Percentiles rank a stretch among this genome's conserved stretches.
Conservation (phyloP, 2,888 invertebrate genomes). For the Dasysyrphus tricinctus region DNA sequence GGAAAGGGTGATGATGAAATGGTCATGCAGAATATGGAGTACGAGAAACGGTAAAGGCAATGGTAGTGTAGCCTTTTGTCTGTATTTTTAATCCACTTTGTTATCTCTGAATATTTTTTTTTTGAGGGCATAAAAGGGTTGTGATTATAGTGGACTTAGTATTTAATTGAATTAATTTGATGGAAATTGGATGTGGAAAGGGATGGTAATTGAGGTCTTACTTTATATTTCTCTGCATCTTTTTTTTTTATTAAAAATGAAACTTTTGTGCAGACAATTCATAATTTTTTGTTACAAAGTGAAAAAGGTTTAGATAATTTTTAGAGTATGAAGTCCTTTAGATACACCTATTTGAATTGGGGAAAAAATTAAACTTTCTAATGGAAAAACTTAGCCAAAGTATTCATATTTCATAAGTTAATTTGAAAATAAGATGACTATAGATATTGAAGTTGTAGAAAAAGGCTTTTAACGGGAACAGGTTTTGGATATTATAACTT, state of each 20-base stretch:
- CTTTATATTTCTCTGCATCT: neutral
- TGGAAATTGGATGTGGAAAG: conserved; percentile 68
- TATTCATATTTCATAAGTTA: conserved; percentile 29
- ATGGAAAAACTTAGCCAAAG: conserved; percentile 33
- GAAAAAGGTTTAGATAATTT: conserved; percentile 35
- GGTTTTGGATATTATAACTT: neutral
- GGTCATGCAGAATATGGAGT: conserved; percentile 19
- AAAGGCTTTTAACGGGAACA: neutral
- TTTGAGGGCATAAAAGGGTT: conserved; percentile 62
- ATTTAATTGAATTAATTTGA: conserved; percentile 76
- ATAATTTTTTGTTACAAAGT: conserved; percentile 16
- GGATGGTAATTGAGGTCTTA: conserved; percentile 59
- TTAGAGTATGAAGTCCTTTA: neutral
- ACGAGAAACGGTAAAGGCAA: conserved; percentile 14
- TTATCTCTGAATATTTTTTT: conserved; percentile 48
- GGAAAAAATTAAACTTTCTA: conserved; percentile 24
- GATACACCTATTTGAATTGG: neutral
- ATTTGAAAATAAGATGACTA: conserved; percentile 11
- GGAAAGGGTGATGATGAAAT: neutral
- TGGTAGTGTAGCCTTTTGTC: conserved; percentile 50
- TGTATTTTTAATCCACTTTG: conserved; percentile 57
- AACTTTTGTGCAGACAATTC: conserved; percentile 38
- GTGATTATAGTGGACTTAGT: conserved; percentile 73
- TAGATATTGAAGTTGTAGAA: neutral
- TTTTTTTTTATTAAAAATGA: conserved; percentile 19